Conservation (phyloP, 2,797 vertebrate species). For the Remorina albescens region DNA sequence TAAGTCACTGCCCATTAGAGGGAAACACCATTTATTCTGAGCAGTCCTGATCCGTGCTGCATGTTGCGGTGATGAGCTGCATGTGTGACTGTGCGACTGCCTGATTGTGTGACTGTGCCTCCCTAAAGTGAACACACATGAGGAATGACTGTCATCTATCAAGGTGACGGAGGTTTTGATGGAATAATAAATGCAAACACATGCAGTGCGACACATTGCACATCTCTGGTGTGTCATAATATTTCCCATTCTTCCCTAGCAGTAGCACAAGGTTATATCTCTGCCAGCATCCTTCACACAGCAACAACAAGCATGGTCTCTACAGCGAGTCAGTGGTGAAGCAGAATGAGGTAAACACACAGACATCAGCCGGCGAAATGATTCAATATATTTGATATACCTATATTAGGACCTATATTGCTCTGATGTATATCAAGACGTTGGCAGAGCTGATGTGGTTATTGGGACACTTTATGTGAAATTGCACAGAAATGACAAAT, state of each 20-base stretch:
- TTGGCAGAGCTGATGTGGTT: slow-evolving; percentile 19
- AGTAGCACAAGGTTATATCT: slow-evolving; percentile 49
- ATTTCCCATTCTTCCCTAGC: slow-evolving; percentile 53
- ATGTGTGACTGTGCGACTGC: neutral
- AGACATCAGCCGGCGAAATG: slow-evolving; percentile 23
- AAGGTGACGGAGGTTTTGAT: slow-evolving; percentile 61
- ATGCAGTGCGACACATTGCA: slow-evolving; percentile 25
- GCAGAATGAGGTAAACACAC: slow-evolving; percentile 27
- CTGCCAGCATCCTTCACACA: slow-evolving; percentile 39
- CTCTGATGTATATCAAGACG: slow-evolving; percentile 29
- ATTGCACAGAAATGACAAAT: slow-evolving; percentile 40
- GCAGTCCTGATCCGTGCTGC: neutral
- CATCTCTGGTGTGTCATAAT: slow-evolving; percentile 24
- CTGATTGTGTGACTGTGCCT: slow-evolving; percentile 11
- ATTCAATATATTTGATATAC: slow-evolving; percentile 37
- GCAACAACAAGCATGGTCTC: slow-evolving; percentile 29
- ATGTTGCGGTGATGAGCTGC: slow-evolving; percentile 12
- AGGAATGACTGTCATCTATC: slow-evolving; percentile 73
- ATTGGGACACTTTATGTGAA: slow-evolving; percentile 23
- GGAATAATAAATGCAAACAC: slow-evolving; percentile 71
- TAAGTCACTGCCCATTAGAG: slow-evolving; percentile 6
- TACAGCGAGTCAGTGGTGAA: slow-evolving; percentile 6
- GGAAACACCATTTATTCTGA: slow-evolving; percentile 28
- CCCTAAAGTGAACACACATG: slow-evolving; percentile 48
- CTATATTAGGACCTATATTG: slow-evolving; percentile 30